phyloP scores from a whole-genome alignment of 2,113 vertebrate species.

The Lagopus muta region DNA sequence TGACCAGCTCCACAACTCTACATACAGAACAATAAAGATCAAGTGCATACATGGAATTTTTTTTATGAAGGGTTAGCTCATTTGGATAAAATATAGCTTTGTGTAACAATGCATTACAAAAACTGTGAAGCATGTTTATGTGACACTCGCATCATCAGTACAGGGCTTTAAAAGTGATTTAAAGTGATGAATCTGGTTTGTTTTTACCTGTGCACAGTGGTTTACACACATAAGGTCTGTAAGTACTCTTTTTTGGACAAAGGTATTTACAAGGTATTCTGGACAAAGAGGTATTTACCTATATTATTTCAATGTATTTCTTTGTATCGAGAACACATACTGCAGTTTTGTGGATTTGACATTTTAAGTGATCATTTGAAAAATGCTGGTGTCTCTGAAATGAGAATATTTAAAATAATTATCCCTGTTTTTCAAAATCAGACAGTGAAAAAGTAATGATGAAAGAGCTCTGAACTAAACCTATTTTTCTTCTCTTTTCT shows the following conservation, averaged over 20 bases:
- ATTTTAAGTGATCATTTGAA: neutral
- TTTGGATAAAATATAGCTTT: neutral
- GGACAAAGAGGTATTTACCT: neutral
- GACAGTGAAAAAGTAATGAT: neutral
- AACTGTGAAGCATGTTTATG: accelerated
- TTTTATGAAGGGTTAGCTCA: neutral
- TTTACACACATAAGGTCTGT: neutral
- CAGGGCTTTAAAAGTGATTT: neutral
- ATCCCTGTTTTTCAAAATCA: slow-evolving; percentile 16
- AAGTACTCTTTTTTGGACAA: neutral
- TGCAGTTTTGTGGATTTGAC: neutral
- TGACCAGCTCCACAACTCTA: neutral
- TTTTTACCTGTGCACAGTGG: neutral
- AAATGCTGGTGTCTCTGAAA: neutral
- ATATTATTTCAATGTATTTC: neutral
- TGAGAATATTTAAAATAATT: slow-evolving; percentile 8
- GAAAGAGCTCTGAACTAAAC: slow-evolving; percentile 7
- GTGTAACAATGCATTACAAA: neutral
- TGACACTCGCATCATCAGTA: neutral
- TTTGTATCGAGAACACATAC: neutral
- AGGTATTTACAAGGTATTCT: neutral
- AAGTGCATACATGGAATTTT: neutral
- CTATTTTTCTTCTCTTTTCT: slow-evolving; percentile 36
- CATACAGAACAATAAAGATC: accelerated
- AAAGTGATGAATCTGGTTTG: neutral